phyloP scores from a whole-genome alignment of 2,113 vertebrate genomes.

The Chaetodon trifascialis region DNA sequence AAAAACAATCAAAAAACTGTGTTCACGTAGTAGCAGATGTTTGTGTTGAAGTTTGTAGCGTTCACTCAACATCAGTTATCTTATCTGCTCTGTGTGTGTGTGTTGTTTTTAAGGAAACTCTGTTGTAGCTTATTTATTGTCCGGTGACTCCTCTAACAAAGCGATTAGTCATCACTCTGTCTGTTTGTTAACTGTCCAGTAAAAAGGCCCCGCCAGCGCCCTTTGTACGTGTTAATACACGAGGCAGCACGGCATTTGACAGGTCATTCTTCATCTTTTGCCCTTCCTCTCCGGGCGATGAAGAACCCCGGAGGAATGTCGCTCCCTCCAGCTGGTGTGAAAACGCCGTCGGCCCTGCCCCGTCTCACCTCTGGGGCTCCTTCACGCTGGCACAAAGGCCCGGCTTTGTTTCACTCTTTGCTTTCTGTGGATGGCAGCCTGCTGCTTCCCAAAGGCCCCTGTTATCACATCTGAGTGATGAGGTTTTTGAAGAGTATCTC shows the following conservation, averaged over 20 bases:
- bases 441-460: conserved; percentile 43
- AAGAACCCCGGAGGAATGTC: conserved; percentile 64
- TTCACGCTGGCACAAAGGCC: conserved; percentile 65
- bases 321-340: conserved; percentile 58
- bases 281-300: conserved; percentile 40
- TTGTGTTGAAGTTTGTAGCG: background rate
- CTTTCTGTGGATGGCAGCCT: conserved; percentile 54
- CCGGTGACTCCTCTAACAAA: background rate
- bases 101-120: background rate
- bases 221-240: conserved; percentile 51
- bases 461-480: conserved; percentile 46
- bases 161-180: conserved; percentile 35
- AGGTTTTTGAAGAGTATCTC: conserved; percentile 45
- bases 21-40: background rate
- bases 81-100: background rate
- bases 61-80: background rate
- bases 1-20: background rate
- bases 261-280: conserved; percentile 59
- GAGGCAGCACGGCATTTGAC: conserved; percentile 61
- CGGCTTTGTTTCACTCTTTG: conserved; percentile 60
- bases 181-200: conserved; percentile 48
- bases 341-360: conserved; percentile 46
- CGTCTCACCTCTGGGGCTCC: conserved; percentile 64
- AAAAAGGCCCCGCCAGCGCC: conserved; percentile 38
- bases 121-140: conserved; percentile 11